Base-by-base conservation (phyloP, 2,797 vertebrate species). In the Picus viridis region DNA sequence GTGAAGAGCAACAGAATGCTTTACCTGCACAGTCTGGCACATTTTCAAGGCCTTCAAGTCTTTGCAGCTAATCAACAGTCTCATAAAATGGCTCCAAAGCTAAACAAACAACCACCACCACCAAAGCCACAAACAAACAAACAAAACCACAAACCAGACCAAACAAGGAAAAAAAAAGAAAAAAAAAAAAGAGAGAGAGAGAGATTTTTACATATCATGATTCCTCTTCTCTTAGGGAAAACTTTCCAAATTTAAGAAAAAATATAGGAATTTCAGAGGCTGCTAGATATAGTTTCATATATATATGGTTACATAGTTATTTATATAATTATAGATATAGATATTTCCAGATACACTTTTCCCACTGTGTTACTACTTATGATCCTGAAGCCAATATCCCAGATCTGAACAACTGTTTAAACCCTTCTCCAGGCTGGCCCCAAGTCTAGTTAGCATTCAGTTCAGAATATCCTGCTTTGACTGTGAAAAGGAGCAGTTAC, bases 21-120 rank as follows among this genome's bases (percentile, higher is more conserved):
- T 54, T 70, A 30, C 27, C 93, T 97, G 98, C 96, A 95, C 98
- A 24, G 95, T 95, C 96, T 98, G 97, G 81, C 96, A 97, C 71
- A 98, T 96, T 96, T 98, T 97, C 79, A 98, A 91, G 26, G 97
- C 96, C 59, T 95, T 97, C 88, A 98, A 98, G 78, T 98, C 96
- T 97, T 97, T 91, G 78, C 71, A 88, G 78, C 92, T 97, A 95
- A 98, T 97, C 11, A 98, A 92, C 2, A 97, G 97, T 41, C 95
- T 97, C 97, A 98, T 98, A 22, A 98, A 98, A 72, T 97, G 97
- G 63, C 96, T 98, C 85, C 13, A 84, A 94, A 92, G 93, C 30
- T 73, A 30, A 76, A 19, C 13, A 81, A 79, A 7, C 12, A 13
- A 24, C 22, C 36, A 79, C 77, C 36, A 88, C 16, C 84, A 90